phyloP scores from a whole-genome alignment of 2,888 invertebrate species.

The Drepana falcataria region DNA sequence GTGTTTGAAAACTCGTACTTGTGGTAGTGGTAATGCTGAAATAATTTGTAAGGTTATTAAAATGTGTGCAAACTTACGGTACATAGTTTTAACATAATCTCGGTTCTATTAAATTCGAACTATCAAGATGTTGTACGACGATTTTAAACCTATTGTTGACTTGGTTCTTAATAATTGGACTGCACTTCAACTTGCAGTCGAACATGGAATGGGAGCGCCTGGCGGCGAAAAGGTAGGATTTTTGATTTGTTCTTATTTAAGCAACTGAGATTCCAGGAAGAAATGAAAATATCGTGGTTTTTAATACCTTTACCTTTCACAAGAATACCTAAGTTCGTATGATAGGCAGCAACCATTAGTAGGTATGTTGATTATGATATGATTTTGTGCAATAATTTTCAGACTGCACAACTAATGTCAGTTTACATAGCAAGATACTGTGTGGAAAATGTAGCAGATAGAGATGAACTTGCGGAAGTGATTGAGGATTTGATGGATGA shows the following conservation, averaged over 20 bases:
- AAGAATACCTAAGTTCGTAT: too few relatives aligned
- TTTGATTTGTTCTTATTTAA: too few relatives aligned
- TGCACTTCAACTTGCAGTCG: constrained; percentile 83
- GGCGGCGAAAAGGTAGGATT: constrained; percentile 81
- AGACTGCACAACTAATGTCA: constrained; percentile 82
- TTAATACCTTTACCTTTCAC: too few relatives aligned
- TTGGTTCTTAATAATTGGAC: constrained; percentile 86
- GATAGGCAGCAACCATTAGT: too few relatives aligned
- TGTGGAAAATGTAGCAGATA: constrained; percentile 78
- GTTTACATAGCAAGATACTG: constrained; percentile 82
- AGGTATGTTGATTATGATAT: too few relatives aligned
- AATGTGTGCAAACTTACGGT: constrained; percentile 21
- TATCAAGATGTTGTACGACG: constrained; percentile 62
- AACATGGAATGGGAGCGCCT: constrained; percentile 85
- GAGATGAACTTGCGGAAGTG: constrained; percentile 80
- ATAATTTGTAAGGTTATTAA: constrained; percentile 30
- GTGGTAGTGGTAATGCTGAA: too few relatives aligned
- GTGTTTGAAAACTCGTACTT: too few relatives aligned
- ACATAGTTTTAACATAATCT: too few relatives aligned
- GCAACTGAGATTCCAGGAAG: too few relatives aligned
- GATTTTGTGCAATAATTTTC: constrained; percentile 19
- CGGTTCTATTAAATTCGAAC: constrained; percentile 3
- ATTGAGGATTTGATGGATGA: constrained; percentile 85
- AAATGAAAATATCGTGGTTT: too few relatives aligned
- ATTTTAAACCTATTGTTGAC: constrained; percentile 81